Percentiles rank a stretch among this genome's conserved stretches.
These are phyloP conservation scores for Tiaroga cobitis DNA, from an alignment of 2,797 vertebrate genomes.

Conservation along the genomic window DNA sequence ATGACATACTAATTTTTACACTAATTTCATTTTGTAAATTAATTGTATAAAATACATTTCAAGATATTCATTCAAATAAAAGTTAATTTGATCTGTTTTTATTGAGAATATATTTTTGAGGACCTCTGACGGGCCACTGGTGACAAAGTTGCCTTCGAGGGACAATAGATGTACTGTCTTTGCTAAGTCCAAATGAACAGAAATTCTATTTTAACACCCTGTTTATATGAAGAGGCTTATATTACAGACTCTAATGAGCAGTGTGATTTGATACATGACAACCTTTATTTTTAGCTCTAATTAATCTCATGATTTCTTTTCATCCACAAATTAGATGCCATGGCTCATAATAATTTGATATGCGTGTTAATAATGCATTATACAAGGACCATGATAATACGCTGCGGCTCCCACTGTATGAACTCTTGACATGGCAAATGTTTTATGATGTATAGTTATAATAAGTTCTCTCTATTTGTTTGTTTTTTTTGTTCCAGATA, in stretches of 20 bases:
- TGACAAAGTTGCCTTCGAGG: background rate
- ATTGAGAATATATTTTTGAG: too few relatives aligned
- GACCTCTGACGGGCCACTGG: background rate
- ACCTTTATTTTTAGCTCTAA: conserved; percentile 20
- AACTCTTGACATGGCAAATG: background rate
- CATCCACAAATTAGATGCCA: background rate
- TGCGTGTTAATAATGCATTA: conserved; percentile 26
- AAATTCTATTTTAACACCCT: background rate
- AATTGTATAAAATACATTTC: background rate
- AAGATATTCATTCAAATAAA: background rate
- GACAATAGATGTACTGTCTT: background rate
- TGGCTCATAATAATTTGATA: conserved; percentile 10
- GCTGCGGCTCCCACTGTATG: background rate
- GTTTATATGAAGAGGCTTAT: conserved; percentile 20
- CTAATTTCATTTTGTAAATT: background rate
- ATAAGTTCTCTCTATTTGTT: background rate
- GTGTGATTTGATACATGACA: conserved; percentile 18
- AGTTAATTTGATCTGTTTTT: background rate
- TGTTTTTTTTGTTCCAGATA: conserved; percentile 78
- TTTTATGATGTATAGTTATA: background rate
- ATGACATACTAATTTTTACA: background rate
- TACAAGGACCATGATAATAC: background rate
- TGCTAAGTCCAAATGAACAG: background rate
- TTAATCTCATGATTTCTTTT: background rate
- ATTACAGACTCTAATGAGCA: conserved; percentile 4